Conservation (phyloP, 2,888 invertebrate genomes). For the Gibbula magus region DNA sequence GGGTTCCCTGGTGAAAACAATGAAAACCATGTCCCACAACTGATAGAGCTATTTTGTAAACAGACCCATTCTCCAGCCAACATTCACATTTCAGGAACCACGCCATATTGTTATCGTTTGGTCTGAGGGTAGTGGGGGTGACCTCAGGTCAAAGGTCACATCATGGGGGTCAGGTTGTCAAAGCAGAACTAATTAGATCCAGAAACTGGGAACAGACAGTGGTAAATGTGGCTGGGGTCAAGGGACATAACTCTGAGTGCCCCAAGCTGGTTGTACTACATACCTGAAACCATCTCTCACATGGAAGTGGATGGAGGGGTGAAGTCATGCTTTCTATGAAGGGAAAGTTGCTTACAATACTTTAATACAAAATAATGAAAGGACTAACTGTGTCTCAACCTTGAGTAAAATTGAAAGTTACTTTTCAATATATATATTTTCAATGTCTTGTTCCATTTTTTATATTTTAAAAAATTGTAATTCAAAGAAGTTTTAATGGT, state of each 20-base stretch:
- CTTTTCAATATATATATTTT: no score
- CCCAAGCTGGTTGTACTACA: no score
- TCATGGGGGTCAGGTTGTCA: neutral
- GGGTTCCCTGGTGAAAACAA: neutral
- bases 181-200: constrained; percentile 5
- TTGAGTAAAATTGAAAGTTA: no score
- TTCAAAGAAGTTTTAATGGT: no score
- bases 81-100: neutral
- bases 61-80: neutral
- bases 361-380: no score
- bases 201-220: neutral
- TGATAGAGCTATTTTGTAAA: neutral
- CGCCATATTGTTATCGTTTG: neutral
- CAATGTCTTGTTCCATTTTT: no score
- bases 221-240: neutral
- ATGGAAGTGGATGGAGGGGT: no score
- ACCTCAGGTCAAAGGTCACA: constrained; percentile 1
- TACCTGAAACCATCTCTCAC: no score
- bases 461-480: no score
- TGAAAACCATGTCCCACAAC: neutral
- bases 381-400: no score
- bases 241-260: neutral
- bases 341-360: no score
- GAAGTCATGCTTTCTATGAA: no score
- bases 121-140: neutral